Conservation (phyloP, 2,888 invertebrate genomes). For the Cryptocheilus praepositus region DNA sequence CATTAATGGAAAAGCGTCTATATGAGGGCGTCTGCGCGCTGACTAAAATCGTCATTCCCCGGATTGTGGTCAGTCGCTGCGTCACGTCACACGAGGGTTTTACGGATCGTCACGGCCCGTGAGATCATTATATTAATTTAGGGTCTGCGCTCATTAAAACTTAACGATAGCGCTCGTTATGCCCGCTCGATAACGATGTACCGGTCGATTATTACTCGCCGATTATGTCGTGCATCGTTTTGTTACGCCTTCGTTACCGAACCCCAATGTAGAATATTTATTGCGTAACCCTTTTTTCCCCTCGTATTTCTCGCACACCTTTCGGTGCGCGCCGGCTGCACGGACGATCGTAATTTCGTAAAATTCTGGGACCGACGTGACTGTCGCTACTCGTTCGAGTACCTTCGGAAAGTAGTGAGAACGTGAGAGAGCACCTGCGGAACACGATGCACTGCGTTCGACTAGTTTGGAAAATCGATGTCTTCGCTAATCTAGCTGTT, state of each 20-base stretch:
- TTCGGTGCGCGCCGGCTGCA: no score
- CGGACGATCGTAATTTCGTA: no score
- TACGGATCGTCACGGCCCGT: constrained; percentile 45
- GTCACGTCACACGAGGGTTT: constrained; percentile 38
- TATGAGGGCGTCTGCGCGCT: no score
- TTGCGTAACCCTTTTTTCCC: constrained; percentile 28
- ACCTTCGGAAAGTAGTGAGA: no score
- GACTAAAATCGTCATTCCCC: constrained; percentile 14
- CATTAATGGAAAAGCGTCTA: constrained; percentile 26
- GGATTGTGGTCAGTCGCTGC: no score
- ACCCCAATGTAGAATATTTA: constrained; percentile 40
- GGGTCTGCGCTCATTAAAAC: constrained; percentile 55
- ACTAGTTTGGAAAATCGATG: no score
- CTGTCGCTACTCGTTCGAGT: no score
- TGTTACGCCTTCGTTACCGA: constrained; percentile 54
- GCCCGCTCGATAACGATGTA: constrained; percentile 50
- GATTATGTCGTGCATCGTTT: constrained; percentile 52
- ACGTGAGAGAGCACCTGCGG: no score
- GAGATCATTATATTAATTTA: constrained; percentile 57
- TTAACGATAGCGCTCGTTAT: constrained; percentile 58
- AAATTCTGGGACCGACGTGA: no score
- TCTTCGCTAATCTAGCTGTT: no score
- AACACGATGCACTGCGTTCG: no score
- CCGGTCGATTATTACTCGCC: constrained; percentile 51
- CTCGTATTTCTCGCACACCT: constrained; percentile 1